Percentiles rank a stretch among this genome's conserved stretches.
These are phyloP conservation scores for Samia ricini DNA, from an alignment of 1,140 invertebrate species.

Conservation along the genomic window DNA sequence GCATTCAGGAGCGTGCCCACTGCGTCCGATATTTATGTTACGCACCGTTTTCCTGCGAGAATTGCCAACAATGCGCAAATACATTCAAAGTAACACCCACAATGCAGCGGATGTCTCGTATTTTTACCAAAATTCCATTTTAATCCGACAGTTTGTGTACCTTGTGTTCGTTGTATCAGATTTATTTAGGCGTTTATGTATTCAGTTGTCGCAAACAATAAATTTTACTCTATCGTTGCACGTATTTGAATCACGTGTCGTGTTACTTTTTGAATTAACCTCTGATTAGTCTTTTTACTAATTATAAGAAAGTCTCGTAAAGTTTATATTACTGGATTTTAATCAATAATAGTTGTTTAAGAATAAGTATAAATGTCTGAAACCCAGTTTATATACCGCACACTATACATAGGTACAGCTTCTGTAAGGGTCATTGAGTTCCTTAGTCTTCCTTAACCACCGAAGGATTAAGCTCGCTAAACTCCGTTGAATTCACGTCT, in stretches of 20 bases:
- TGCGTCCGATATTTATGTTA: conserved; percentile 65
- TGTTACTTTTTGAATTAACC: too few species aligned
- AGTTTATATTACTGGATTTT: too few species aligned
- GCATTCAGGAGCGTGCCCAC: conserved; percentile 62
- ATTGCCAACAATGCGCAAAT: conserved; percentile 67
- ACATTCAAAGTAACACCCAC: conserved; percentile 57
- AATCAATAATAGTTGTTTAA: too few species aligned
- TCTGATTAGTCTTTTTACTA: too few species aligned
- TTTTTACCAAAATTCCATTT: conserved; percentile 58
- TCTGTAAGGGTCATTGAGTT: too few species aligned
- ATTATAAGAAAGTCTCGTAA: too few species aligned
- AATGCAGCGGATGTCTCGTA: conserved; percentile 49
- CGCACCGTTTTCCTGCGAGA: conserved; percentile 43
- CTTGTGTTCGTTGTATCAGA: conserved; percentile 31
- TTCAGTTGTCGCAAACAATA: conserved; percentile 1
- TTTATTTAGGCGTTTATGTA: conserved; percentile 33
- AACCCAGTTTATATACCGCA: too few species aligned
- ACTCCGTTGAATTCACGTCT: too few species aligned
- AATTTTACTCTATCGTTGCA: background rate
- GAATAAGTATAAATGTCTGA: too few species aligned
- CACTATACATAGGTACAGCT: too few species aligned
- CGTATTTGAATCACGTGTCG: background rate
- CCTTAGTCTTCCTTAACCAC: too few species aligned
- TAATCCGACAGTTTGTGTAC: conserved; percentile 42
- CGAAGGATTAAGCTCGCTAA: too few species aligned